Percentiles rank a stretch among this genome's conserved stretches.
Conservation (phyloP, 2,888 invertebrate genomes). For the Agrotis clavis region DNA sequence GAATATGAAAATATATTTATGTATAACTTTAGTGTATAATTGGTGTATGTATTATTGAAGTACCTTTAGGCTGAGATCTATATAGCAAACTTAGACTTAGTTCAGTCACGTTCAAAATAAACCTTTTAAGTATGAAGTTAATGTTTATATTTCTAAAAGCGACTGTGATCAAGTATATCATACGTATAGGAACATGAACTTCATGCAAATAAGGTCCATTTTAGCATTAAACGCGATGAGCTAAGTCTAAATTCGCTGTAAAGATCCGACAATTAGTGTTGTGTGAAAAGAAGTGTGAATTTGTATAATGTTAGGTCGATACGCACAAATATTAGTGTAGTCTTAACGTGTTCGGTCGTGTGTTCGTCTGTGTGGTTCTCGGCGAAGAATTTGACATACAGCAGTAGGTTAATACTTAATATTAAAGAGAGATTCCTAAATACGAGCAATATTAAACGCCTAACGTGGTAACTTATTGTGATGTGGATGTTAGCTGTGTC, state of each 20-base stretch:
- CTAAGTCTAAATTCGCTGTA: too few species aligned
- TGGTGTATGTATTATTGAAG: conserved; percentile 72
- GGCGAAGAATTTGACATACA: conserved; percentile 56
- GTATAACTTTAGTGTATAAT: conserved; percentile 69
- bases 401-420: conserved; percentile 53
- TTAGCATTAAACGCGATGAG: too few species aligned
- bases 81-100: too few species aligned
- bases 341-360: conserved; percentile 73
- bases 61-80: conserved; percentile 48
- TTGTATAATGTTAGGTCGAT: conserved; percentile 83
- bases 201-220: too few species aligned
- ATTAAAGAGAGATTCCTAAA: conserved; percentile 62
- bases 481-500: conserved; percentile 61
- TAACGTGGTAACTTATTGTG: conserved; percentile 60
- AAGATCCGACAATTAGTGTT: conserved; percentile 57
- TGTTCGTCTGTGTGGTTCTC: conserved; percentile 65
- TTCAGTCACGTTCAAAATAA: too few species aligned
- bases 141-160: too few species aligned
- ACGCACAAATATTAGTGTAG: conserved; percentile 90
- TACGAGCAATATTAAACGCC: conserved; percentile 62
- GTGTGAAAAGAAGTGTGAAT: conserved; percentile 72
- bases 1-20: conserved; percentile 69
- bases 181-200: too few species aligned
- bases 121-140: too few species aligned
- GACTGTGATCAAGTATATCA: too few species aligned